Evolutionary conservation across 2,888 invertebrate species (phyloP).

Genomic region (Pyrocoelia pectoralis): DNA sequence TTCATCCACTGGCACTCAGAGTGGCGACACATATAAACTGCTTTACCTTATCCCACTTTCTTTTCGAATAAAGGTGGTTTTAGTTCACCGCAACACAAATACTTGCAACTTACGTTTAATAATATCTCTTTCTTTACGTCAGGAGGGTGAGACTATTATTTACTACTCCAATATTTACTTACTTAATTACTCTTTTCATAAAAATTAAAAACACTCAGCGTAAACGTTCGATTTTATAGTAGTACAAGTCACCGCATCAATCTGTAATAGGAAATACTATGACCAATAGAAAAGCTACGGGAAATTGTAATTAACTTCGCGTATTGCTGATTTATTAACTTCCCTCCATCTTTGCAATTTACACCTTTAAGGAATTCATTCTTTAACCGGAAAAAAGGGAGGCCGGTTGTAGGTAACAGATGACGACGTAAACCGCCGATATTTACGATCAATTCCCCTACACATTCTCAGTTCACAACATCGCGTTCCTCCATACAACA

Average conservation of each 20-base stretch:
- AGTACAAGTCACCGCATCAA: too few species aligned
- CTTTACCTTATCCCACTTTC: constrained; percentile 41
- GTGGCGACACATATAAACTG: constrained; percentile 51
- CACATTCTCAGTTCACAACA: constrained; percentile 51
- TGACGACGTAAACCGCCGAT: constrained; percentile 60
- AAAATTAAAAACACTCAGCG: too few species aligned
- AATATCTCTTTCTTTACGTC: neutral
- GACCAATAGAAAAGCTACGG: neutral
- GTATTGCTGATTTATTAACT: constrained; percentile 2
- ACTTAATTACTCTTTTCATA: too few species aligned
- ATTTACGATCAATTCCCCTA: constrained; percentile 58
- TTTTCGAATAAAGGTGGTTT: constrained; percentile 1
- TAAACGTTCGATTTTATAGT: too few species aligned
- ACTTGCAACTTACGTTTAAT: neutral
- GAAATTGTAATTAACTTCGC: neutral
- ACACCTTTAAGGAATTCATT: constrained; percentile 30
- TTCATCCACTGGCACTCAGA: constrained; percentile 47
- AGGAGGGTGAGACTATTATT: too few species aligned
- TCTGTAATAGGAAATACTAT: neutral
- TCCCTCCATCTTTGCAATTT: constrained; percentile 29
- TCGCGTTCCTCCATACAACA: constrained; percentile 52
- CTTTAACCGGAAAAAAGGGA: constrained; percentile 26
- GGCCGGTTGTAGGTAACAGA: constrained; percentile 56
- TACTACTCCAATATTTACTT: too few species aligned
- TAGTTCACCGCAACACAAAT: neutral